Evolutionary conservation across 2,888 invertebrate genomes (phyloP), one percentile per base, ranked within the genome.

Genomic region (Scelioninae gen. 1): DNA sequence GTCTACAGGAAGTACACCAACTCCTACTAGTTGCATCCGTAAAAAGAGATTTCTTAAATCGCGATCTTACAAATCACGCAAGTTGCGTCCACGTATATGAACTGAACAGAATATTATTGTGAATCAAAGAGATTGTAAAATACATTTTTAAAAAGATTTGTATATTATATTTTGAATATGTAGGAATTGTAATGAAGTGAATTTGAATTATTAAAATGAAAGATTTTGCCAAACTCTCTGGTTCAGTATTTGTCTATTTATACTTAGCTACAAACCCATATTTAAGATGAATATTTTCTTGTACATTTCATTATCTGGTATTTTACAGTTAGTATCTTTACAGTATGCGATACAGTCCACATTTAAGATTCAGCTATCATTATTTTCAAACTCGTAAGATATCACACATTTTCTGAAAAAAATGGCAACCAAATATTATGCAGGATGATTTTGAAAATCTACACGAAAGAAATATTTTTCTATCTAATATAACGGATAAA

Each of bases 1-100:
- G 76, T 69, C 66, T 79, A 86, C 58, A 86, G 87, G 72, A 83
- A 86, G 49, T 83, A 85, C 82, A 63, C 87, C 86, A 78, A 85
- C 84, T 71, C 85, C 77, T 74, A 55, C 76, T 45, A 80, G 56
- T 78, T 69, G 60, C 78, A 71, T 47, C 85, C 82, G 68, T 90
- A 92, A 75, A 84, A 88, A 71, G 84, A 85, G 72, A 53, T 81
- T 82, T 60, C 45, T 80, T 55, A 83, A 85, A 79, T 78, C 75
- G 80, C 71, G 77, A 56, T 29, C 62, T 43, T 69, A 63, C 65
- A 84, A 78, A 62, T 71, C 83, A 58, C 74, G 75, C 45, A 85
- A 85, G 51, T 79, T 85, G 62, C 83, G 79, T 60, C 83, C 82
- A 40, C 85, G 85, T 15, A 85, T 85, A 65, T 85, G 60, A 83